Conservation (phyloP, 2,113 vertebrate genomes). For the Vimba vimba region DNA sequence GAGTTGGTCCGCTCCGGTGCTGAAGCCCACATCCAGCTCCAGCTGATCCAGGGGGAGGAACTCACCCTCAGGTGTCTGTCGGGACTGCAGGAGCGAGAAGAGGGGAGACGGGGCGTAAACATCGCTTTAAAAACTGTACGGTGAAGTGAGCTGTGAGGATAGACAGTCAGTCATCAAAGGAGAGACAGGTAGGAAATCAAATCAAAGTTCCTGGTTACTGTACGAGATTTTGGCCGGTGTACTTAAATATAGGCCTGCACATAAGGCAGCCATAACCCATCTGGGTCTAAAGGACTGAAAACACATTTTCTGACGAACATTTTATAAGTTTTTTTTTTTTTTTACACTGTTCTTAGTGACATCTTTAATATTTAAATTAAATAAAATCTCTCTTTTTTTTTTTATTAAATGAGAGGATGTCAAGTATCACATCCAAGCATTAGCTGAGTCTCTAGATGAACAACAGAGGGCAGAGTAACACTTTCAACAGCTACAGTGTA, state of each 20-base stretch:
- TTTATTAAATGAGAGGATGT: neutral
- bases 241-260: neutral
- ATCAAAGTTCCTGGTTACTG: neutral
- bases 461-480: constrained; percentile 22
- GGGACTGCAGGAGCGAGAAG: constrained; percentile 83
- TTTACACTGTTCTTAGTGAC: neutral
- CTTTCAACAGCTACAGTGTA: neutral
- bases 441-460: neutral
- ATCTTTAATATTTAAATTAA: neutral
- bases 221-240: neutral
- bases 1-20: constrained; percentile 97
- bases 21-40: constrained; percentile 99
- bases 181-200: constrained; percentile 34
- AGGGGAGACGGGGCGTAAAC: constrained; percentile 54
- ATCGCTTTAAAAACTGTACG: constrained; percentile 62
- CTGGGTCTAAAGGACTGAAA: neutral
- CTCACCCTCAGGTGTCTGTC: constrained; percentile 98
- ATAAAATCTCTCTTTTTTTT: neutral
- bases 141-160: constrained; percentile 58
- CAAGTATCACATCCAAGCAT: neutral
- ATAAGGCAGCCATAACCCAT: neutral
- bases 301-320: neutral
- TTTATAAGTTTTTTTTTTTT: neutral
- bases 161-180: constrained; percentile 54
- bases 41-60: constrained; percentile 98